Evolutionary conservation across 2,113 vertebrate genomes (phyloP), one percentile per base, ranked within the genome.

Genomic region (Sinocyclocheilus anshuiensis): DNA sequence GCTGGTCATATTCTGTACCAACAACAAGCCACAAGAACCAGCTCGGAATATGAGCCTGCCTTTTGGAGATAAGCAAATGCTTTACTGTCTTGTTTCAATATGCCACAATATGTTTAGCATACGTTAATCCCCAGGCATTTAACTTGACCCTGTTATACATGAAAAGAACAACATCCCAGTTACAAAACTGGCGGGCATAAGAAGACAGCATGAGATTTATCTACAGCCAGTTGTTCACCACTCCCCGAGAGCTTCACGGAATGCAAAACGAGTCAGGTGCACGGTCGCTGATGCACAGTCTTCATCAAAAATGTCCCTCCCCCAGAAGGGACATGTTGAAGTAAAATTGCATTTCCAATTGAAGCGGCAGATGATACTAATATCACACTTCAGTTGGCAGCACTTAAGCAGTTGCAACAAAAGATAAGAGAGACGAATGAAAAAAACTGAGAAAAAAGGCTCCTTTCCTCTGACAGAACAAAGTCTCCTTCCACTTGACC

Each of bases 281-380:
- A 91, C 88, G 84, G 88, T 81, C 20, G 86, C 86, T 84, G 83
- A 83, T 88, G 84, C 81, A 85, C 22, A 22, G 67, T 53, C 86
- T 90, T 88, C 86, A 81, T 89, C 83, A 87, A 81, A 67, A 83
- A 8, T 82, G 13, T 55, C 59, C 83, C 78, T 74, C 57, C 84
- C 3, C 13, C 88, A 84, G 76, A 59, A 84, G 83, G 6, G 74
- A 87, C 84, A 24, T 69, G 90, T 42, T 84, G 74, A 87, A 92
- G 92, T 93, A 87, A 91, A 91, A 92, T 93, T 89, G 90, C 90
- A 20, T 90, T 90, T 85, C 76, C 82, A 80, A 69, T 81, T 86
- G 71, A 93, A 90, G 91, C 88, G 90, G 90, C 92, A 91, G 88
- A 93, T 92, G 92, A 94, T 92, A 91, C 91, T 93, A 93, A 92